Base-by-base conservation (phyloP, 2,888 invertebrate species). In the Polietes domitor region DNA sequence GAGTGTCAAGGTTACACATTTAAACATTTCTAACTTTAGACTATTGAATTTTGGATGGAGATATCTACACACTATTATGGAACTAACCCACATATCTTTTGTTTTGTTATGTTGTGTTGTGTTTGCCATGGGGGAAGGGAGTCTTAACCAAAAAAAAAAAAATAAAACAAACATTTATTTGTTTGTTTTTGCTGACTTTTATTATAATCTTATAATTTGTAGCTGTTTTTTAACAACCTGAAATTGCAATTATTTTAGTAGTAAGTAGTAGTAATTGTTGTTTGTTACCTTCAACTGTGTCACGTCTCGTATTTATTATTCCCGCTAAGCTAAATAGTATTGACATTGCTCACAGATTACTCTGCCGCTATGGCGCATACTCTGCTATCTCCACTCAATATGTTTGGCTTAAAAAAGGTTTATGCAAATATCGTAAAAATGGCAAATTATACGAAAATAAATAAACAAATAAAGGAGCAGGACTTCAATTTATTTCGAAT, bases 1-100 rank as follows among this genome's bases (percentile, higher is more conserved):
- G 71, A 78, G 72, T 63, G 77, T 72, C 77, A 78, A 72, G 77
- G 71, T 72, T 72, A 15, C n/a, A 61, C 61, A 63, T 63, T 61
- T 7, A 77, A 63, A 68, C 68, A 43, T 68, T 21, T 68, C 24
- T 68, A 43, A n/a, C 10, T 41, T 19, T 21, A 15, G 10, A 43
- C 61, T 61, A 12, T 50, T 77, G 21, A 28, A 5, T 75, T 41
- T 24, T 50, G 55, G 47, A 28, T 55, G 12, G 32, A n/a, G 37
- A 50, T 50, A 50, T 7, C 15, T 73, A 37, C 15, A 74, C n/a
- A 61, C 19, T 32, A 19, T 72, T 50, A n/a, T 61, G 9, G n/a
- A 72, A 37, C 32, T 78, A 63, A 72, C 77, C 63, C 63, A 61
- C 77, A 50, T 61, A 58, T 21, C 41, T 53, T 32, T 9, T 7